Base-by-base conservation (phyloP, 2,888 invertebrate genomes). In the Drosophila eohydei region DNA sequence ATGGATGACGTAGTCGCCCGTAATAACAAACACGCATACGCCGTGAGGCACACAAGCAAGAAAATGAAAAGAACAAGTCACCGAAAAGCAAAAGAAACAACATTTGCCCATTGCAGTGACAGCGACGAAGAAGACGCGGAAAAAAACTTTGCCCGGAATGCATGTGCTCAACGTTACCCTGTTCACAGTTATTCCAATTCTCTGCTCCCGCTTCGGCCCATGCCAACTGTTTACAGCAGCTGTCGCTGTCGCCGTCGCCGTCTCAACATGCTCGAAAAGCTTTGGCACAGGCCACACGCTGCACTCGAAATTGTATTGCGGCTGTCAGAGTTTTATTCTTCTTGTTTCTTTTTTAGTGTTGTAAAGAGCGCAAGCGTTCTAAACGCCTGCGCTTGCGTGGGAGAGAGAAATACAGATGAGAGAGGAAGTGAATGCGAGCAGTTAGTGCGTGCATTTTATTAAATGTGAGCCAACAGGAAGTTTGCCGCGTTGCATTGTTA, bases 1-100 rank as follows among this genome's bases (percentile, higher is more conserved):
- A 64, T 54, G 63, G 74, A 85, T 85, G 88, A 86, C 88, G 83
- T 88, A 83, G 86, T 78, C 83, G 70, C 8, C 71, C 52, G 61
- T 61, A 64, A 81, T 81, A 83, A 75, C 69, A 80, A 83, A 81
- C 88, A 88, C 85, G 79, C 85, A 88, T 85, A 85, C 84, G 83
- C 76, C 83, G 69, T 81, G 82, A 81, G 88, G 68, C 78, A 80
- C 85, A 88, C 83, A 81, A 88, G 77, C 68, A 79, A 72, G 70
- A 52, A 67, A 64, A 59, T 46, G 32, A 62, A 50, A 58, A 74
- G 43, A 51, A 65, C 66, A 66, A 78, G 67, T 56, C 70, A 72
- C 46, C 43, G 11, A 30, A 38, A 38, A 66, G 38, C 52, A 65
- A 78, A 76, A 67, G 71, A 54, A 26, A 70, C 16, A 43, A 46